phyloP scores from a whole-genome alignment of 1,140 invertebrate species.

The Odontomachus brunneus region DNA sequence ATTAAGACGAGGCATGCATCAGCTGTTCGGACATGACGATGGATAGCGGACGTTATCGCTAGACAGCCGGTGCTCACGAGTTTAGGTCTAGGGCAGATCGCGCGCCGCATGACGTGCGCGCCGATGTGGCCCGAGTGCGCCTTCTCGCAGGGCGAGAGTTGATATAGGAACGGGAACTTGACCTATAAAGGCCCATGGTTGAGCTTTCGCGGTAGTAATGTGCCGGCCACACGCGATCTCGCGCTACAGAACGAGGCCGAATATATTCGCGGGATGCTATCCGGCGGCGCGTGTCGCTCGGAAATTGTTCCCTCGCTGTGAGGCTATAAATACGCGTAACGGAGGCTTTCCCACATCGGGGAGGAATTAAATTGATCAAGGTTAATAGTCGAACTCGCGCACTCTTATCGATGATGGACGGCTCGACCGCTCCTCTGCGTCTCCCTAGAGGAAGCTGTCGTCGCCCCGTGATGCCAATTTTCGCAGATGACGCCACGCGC shows the following conservation, averaged over 20 bases:
- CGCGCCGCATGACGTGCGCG: too few species aligned
- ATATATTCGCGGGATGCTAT: conserved; percentile 35
- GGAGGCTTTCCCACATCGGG: neutral
- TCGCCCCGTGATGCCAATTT: conserved; percentile 12
- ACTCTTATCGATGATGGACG: conserved; percentile 38
- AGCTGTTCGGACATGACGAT: neutral
- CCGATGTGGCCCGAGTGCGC: too few species aligned
- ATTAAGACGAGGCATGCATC: neutral
- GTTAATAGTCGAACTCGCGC: conserved; percentile 39
- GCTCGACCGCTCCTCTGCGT: neutral
- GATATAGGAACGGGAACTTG: conserved; percentile 74
- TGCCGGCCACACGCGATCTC: conserved; percentile 77
- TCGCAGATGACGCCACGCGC: neutral
- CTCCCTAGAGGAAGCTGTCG: neutral
- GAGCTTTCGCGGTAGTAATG: conserved; percentile 75
- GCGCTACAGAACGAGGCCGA: conserved; percentile 66
- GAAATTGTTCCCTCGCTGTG: conserved; percentile 30
- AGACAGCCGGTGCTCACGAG: conserved; percentile 17
- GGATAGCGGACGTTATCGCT: conserved; percentile 25
- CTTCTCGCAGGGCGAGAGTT: too few species aligned
- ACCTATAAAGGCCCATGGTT: conserved; percentile 79
- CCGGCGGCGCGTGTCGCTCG: conserved; percentile 36
- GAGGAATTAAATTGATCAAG: conserved; percentile 48
- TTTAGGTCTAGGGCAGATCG: conserved; percentile 63
- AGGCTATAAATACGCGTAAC: conserved; percentile 26